phyloP scores from a whole-genome alignment of 2,797 vertebrate genomes.

The Eupleurogrammus muticus region DNA sequence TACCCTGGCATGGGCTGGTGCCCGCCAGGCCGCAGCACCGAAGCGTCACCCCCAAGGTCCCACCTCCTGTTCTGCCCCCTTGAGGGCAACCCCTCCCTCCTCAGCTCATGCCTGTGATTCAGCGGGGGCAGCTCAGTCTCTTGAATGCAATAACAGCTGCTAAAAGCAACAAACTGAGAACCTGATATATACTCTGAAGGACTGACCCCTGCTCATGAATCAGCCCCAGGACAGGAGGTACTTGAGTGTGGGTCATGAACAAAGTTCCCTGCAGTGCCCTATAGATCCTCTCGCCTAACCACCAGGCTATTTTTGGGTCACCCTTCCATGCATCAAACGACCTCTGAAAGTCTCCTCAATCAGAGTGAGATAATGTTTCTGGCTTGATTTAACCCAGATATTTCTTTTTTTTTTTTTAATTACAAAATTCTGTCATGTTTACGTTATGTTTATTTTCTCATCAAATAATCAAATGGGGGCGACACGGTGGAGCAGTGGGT shows the following conservation, averaged over 20 bases:
- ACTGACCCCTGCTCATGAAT: conserved; percentile 71
- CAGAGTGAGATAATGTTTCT: conserved; percentile 33
- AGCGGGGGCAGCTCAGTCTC: conserved; percentile 46
- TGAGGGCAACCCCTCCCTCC: conserved; percentile 16
- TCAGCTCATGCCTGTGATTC: conserved; percentile 35
- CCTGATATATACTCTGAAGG: conserved; percentile 75
- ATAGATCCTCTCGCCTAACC: conserved; percentile 41
- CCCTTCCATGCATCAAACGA: conserved; percentile 44
- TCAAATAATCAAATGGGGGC: conserved; percentile 37
- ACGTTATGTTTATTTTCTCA: conserved; percentile 53
- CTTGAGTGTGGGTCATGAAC: conserved; percentile 58
- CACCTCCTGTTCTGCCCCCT: conserved; percentile 25
- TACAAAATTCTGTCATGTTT: conserved; percentile 51
- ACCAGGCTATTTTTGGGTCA: conserved; percentile 50
- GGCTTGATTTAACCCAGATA: conserved; percentile 59
- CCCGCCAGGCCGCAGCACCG: not conserved
- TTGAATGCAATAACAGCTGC: conserved; percentile 81
- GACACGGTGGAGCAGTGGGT: too few relatives aligned
- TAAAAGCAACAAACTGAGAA: conserved; percentile 79
- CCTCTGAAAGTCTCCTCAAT: conserved; percentile 27
- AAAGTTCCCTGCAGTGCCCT: conserved; percentile 42
- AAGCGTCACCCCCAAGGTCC: conserved; percentile 26
- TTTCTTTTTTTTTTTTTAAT: conserved; percentile 29
- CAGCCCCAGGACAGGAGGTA: conserved; percentile 67
- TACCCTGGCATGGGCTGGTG: conserved; percentile 33